These are phyloP conservation scores for Trogon melanurus DNA, from an alignment of 2,113 vertebrate species.

Conservation along the genomic window DNA sequence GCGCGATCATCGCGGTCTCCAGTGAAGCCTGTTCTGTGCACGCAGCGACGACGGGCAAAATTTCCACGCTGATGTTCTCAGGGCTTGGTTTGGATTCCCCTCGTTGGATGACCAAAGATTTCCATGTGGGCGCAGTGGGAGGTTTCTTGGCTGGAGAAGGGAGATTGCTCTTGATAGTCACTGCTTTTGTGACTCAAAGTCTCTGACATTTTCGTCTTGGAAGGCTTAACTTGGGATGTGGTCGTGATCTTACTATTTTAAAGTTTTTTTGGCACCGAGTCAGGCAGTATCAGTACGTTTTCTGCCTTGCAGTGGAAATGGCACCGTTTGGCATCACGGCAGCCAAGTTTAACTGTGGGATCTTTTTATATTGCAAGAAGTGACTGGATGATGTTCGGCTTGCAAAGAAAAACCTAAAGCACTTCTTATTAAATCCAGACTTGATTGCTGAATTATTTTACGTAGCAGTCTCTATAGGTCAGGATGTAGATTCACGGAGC, in stretches of 20 bases:
- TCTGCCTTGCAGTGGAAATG: neutral
- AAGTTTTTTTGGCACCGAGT: neutral
- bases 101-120: neutral
- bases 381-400: conserved; percentile 12
- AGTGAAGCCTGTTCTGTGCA: neutral
- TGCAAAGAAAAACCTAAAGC: neutral
- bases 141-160: neutral
- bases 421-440: conserved; percentile 28
- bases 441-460: conserved; percentile 49
- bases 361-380: neutral
- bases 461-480: neutral
- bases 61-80: neutral
- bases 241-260: neutral
- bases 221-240: neutral
- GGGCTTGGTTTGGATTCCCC: neutral
- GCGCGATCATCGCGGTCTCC: neutral
- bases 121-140: neutral
- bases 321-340: neutral
- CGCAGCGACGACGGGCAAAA: neutral
- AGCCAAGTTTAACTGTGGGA: neutral
- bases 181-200: neutral
- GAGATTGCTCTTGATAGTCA: neutral
- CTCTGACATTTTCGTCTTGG: neutral
- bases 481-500: neutral
- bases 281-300: neutral